phyloP scores from a whole-genome alignment of 2,113 vertebrate species.

The Oenanthe oenanthe region DNA sequence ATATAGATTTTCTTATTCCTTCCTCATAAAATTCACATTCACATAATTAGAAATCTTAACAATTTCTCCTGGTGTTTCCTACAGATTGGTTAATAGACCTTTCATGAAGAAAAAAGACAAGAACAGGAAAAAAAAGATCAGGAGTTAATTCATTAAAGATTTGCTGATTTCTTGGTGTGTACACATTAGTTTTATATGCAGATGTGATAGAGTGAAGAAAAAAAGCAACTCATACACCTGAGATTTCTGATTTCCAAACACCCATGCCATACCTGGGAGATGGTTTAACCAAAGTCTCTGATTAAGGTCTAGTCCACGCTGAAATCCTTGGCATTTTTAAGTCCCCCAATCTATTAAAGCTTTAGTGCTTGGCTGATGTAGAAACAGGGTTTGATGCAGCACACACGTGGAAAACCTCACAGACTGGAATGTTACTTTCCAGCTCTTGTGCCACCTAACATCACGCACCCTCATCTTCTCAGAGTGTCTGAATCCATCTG shows the following conservation, averaged over 20 bases:
- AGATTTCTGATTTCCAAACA: background rate
- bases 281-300: background rate
- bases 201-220: background rate
- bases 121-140: background rate
- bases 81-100: background rate
- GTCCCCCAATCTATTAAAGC: background rate
- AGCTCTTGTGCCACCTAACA: background rate
- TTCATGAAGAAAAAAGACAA: background rate
- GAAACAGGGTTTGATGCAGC: background rate
- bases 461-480: background rate
- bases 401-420: rapidly evolving
- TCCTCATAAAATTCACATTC: constrained; percentile 48
- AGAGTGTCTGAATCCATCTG: background rate
- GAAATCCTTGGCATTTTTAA: background rate
- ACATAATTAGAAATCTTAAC: constrained; percentile 31
- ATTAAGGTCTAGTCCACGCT: background rate
- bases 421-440: background rate
- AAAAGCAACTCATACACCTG: background rate
- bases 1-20: background rate
- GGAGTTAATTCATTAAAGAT: background rate
- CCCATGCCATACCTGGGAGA: background rate
- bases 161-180: background rate
- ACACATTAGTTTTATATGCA: background rate
- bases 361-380: background rate
- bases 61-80: constrained; percentile 23